A percentile compares a stretch with the other conserved stretches of the same genome.
phyloP scores from a whole-genome alignment of 2,888 invertebrate genomes.

The Crossocerus cetratus region DNA sequence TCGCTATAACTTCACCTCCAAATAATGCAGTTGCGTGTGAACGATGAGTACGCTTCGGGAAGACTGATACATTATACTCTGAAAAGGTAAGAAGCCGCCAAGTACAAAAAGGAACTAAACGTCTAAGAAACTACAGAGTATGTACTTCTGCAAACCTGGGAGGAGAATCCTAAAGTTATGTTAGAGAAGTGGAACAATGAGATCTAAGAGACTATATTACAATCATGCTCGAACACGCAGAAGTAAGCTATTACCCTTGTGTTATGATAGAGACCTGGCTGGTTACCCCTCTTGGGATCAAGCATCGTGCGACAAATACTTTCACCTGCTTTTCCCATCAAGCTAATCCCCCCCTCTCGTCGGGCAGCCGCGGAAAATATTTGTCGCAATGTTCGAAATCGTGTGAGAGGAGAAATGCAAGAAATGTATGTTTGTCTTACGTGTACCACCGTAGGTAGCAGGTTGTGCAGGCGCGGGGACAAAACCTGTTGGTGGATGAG shows the following conservation, averaged over 20 bases:
- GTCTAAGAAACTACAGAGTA: not conserved
- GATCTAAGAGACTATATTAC: not conserved
- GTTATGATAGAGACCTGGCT: no score
- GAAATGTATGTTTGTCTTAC: slow-evolving; percentile 33
- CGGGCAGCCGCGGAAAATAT: no score
- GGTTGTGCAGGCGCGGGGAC: slow-evolving; percentile 75
- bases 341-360: no score
- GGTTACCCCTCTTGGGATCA: no score
- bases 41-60: not conserved
- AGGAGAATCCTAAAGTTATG: not conserved
- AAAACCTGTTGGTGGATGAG: slow-evolving; percentile 75
- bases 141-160: not conserved
- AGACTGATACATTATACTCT: slow-evolving; percentile 1
- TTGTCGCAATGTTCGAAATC: no score
- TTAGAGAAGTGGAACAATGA: not conserved
- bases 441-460: slow-evolving; percentile 73
- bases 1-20: slow-evolving; percentile 3
- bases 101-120: not conserved
- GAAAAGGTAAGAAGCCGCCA: not conserved
- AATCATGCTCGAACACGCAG: not conserved
- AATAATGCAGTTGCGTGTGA: no score
- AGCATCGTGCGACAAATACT: no score
- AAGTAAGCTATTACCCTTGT: no score
- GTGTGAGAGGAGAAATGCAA: slow-evolving; percentile 11
- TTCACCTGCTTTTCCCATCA: no score